phyloP scores from a whole-genome alignment of 2,797 vertebrate species.

The Basileuterus tristriatus region DNA sequence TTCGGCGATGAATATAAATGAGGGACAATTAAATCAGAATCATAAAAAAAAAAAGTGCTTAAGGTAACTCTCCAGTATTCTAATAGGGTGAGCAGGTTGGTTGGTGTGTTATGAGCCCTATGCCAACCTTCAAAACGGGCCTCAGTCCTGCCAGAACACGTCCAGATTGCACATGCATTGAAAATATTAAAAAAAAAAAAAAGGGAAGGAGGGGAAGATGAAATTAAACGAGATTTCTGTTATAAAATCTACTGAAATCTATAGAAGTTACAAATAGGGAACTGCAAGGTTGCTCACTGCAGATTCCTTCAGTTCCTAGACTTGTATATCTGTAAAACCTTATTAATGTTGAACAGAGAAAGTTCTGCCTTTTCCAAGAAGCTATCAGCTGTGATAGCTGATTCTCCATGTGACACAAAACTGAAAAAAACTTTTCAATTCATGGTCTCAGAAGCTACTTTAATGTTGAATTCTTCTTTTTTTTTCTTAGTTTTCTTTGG shows the following conservation, averaged over 20 bases:
- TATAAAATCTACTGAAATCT: background rate
- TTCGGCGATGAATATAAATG: conserved; percentile 54
- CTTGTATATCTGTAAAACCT: background rate
- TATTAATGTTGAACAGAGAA: background rate
- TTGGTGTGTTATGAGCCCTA: background rate
- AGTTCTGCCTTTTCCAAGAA: background rate
- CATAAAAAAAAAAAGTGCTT: background rate
- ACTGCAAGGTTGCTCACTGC: background rate
- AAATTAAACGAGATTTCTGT: background rate
- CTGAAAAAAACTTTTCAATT: background rate
- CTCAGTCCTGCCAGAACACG: background rate
- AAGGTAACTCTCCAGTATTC: background rate
- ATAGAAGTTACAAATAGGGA: background rate
- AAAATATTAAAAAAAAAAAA: background rate
- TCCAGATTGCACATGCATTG: background rate
- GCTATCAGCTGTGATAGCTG: background rate
- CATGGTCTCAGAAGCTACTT: background rate
- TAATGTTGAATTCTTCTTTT: background rate
- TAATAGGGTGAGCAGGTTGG: background rate
- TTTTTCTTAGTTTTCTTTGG: background rate
- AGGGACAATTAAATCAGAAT: conserved; percentile 54
- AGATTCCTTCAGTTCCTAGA: background rate
- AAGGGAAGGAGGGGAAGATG: rapidly evolving
- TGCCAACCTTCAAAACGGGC: background rate
- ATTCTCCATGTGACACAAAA: background rate